phyloP scores from a whole-genome alignment of 2,797 vertebrate genomes.

The Pangasius krempfi region DNA sequence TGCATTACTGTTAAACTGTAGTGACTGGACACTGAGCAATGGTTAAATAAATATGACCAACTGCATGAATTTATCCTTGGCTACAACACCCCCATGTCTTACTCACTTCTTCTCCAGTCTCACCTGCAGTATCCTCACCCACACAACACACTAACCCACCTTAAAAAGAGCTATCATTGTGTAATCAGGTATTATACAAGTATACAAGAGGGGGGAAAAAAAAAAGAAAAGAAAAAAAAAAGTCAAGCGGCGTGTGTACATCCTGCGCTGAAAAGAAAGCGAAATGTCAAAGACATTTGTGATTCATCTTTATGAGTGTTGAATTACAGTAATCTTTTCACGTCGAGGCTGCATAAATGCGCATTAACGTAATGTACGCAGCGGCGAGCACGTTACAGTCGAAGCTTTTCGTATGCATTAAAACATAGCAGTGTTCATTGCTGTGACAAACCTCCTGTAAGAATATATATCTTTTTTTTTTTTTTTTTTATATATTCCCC shows the following conservation, averaged over 20 bases:
- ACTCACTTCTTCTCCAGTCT: slow-evolving; percentile 12
- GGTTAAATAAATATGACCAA: neutral
- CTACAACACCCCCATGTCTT: neutral
- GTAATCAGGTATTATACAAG: slow-evolving; percentile 50
- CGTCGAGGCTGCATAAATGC: slow-evolving; percentile 59
- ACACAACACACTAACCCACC: slow-evolving; percentile 28
- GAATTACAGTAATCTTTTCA: slow-evolving; percentile 62
- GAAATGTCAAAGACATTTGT: slow-evolving; percentile 68
- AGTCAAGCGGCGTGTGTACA: slow-evolving; percentile 36
- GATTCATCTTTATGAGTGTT: slow-evolving; percentile 50
- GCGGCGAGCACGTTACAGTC: slow-evolving; percentile 71
- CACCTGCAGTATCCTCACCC: slow-evolving; percentile 32
- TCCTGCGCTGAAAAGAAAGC: slow-evolving; percentile 62
- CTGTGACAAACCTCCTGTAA: slow-evolving; percentile 37
- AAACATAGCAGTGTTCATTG: slow-evolving; percentile 44
- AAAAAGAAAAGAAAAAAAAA: neutral
- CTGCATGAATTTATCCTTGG: neutral
- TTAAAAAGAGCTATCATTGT: slow-evolving; percentile 35
- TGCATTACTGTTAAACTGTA: neutral
- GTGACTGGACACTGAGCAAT: too few relatives aligned
- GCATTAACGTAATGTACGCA: slow-evolving; percentile 65
- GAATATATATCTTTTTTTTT: neutral
- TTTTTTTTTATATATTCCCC: neutral
- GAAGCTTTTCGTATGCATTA: slow-evolving; percentile 56
- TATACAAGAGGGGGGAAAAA: neutral